Conservation (phyloP, 1,140 invertebrate species). For the Pollicipes pollicipes region DNA sequence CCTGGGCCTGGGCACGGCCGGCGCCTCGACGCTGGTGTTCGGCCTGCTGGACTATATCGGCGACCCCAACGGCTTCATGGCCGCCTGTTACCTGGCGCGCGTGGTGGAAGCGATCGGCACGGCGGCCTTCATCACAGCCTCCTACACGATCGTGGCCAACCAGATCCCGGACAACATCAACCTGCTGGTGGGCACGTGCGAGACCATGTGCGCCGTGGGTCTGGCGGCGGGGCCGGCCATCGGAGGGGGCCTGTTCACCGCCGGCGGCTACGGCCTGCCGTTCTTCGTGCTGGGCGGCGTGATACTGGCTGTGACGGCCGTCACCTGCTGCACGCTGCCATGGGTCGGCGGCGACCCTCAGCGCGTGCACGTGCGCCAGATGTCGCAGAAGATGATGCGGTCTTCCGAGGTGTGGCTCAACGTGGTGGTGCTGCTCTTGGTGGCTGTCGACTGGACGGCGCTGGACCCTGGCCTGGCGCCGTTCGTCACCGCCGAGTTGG, state of each 20-base stretch:
- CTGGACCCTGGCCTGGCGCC: background rate
- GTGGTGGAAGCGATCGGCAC: constrained; percentile 82
- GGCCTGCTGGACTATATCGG: background rate
- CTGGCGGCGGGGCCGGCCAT: constrained; percentile 69
- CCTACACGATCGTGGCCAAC: constrained; percentile 82
- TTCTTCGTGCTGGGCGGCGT: constrained; percentile 46
- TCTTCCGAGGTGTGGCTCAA: background rate
- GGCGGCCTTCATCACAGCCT: constrained; percentile 76
- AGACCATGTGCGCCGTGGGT: constrained; percentile 77
- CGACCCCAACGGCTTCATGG: background rate
- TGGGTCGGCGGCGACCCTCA: background rate
- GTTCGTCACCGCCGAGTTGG: background rate
- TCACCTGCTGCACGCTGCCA: background rate
- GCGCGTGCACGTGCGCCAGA: background rate
- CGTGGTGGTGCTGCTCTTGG: background rate
- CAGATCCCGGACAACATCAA: constrained; percentile 80
- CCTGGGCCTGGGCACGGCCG: background rate
- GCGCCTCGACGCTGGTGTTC: background rate
- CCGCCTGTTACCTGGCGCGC: background rate
- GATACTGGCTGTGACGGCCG: background rate
- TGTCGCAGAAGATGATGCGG: background rate
- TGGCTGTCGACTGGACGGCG: background rate
- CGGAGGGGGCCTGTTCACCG: constrained; percentile 56
- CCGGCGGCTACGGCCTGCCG: constrained; percentile 67
- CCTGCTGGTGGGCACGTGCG: constrained; percentile 69